Evolutionary conservation across 1,140 invertebrate genomes (phyloP).

Genomic region (Teleopsis dalmanni): DNA sequence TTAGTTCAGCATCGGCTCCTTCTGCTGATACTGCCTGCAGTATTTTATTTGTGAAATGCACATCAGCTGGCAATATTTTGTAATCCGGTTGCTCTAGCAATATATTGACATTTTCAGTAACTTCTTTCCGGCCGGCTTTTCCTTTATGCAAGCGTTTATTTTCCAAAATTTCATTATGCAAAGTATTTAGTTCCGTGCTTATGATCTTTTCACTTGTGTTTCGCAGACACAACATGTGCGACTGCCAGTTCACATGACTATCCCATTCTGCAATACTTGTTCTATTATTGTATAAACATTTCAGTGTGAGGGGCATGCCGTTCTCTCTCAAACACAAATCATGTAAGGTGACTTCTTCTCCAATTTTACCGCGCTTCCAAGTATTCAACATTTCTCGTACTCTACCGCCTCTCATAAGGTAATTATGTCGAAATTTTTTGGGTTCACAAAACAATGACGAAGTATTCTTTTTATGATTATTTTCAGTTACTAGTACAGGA

Average conservation of each 20-base stretch:
- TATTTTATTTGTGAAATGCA: slow-evolving; percentile 24
- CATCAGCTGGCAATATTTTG: slow-evolving; percentile 21
- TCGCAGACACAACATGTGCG: slow-evolving; percentile 11
- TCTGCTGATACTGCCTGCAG: slow-evolving; percentile 14
- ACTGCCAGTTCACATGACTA: slow-evolving; percentile 16
- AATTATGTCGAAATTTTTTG: slow-evolving; percentile 12
- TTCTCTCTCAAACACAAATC: slow-evolving; percentile 26
- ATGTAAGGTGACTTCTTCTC: slow-evolving; percentile 20
- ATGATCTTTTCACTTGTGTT: slow-evolving; percentile 12
- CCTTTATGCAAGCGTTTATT: background rate
- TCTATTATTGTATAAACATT: slow-evolving; percentile 11
- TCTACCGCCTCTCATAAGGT: background rate
- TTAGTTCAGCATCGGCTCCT: slow-evolving; percentile 16
- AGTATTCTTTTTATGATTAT: no score
- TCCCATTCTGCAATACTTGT: slow-evolving; percentile 13
- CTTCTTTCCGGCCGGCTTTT: background rate
- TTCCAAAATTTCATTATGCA: slow-evolving; percentile 19
- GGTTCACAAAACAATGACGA: background rate
- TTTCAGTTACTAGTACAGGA: no score
- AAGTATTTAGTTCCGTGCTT: slow-evolving; percentile 16
- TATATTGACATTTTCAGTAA: slow-evolving; percentile 12
- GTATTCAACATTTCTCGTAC: slow-evolving; percentile 11
- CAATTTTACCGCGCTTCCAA: slow-evolving; percentile 26
- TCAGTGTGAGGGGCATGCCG: slow-evolving; percentile 29
- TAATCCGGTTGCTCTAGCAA: slow-evolving; percentile 18